Percentiles rank a stretch among this genome's conserved stretches.
phyloP scores from a whole-genome alignment of 2,888 invertebrate genomes.

The Acleris cristana region DNA sequence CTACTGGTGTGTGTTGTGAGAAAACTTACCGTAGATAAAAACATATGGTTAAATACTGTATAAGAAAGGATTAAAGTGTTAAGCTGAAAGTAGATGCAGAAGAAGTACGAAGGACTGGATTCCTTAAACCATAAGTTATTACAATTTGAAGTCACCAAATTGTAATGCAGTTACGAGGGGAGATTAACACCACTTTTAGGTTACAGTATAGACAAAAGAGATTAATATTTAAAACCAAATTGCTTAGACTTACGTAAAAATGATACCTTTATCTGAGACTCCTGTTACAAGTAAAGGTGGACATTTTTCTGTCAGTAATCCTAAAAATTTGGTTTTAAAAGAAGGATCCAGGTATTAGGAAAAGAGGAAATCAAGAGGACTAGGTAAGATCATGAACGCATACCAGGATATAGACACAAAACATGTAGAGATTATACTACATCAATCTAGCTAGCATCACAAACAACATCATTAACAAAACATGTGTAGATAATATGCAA shows the following conservation, averaged over 20 bases:
- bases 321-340: slow-evolving; percentile 57
- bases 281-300: slow-evolving; percentile 68
- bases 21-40: slow-evolving; percentile 33
- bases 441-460: slow-evolving; percentile 51
- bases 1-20: slow-evolving; percentile 24
- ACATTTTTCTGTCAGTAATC: slow-evolving; percentile 48
- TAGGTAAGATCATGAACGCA: slow-evolving; percentile 42
- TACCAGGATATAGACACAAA: slow-evolving; percentile 45
- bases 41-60: slow-evolving; percentile 46
- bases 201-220: slow-evolving; percentile 48
- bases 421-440: slow-evolving; percentile 48
- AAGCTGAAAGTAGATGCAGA: slow-evolving; percentile 56
- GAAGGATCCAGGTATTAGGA: slow-evolving; percentile 46
- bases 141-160: slow-evolving; percentile 84
- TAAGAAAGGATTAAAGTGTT: slow-evolving; percentile 50
- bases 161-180: slow-evolving; percentile 85
- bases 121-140: slow-evolving; percentile 83
- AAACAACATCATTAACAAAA: slow-evolving; percentile 45
- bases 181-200: slow-evolving; percentile 78
- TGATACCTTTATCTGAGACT: slow-evolving; percentile 68
- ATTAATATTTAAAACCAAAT: slow-evolving; percentile 58
- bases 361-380: slow-evolving; percentile 49
- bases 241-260: slow-evolving; percentile 54
- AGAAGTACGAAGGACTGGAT: slow-evolving; percentile 81
- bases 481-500: too few species aligned